These are phyloP conservation scores for Zoanthus sociatus DNA, from an alignment of 92 coral and sea anemone genomes.

Conservation along the genomic window DNA sequence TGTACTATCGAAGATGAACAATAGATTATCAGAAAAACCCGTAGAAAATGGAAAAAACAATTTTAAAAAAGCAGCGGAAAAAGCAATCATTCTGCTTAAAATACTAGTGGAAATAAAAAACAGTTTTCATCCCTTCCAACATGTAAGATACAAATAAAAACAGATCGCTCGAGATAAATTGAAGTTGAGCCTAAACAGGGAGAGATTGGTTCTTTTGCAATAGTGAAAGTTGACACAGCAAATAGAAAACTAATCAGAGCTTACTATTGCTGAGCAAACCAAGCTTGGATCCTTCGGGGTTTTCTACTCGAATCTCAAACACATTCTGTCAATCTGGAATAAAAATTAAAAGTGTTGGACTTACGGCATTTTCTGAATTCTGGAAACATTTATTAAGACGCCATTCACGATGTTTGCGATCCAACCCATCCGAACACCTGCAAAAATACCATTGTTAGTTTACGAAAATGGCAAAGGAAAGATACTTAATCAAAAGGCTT, in stretches of 20 bases:
- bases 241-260: not conserved
- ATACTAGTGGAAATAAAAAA: no score
- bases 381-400: constrained; percentile 41
- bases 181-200: not conserved
- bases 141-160: no score
- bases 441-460: no score
- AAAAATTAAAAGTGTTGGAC: not conserved
- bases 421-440: constrained; percentile 91
- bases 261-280: not conserved
- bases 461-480: no score
- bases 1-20: not conserved
- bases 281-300: not conserved
- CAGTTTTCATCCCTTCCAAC: no score
- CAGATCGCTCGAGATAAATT: not conserved
- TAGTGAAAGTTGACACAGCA: no score
- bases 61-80: not conserved
- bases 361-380: constrained; percentile 59
- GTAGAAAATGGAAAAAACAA: not conserved
- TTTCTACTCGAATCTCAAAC: no score
- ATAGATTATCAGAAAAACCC: not conserved
- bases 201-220: not conserved
- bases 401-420: constrained; percentile 86
- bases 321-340: no score
- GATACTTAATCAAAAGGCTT: no score
- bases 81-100: not conserved